Base-by-base conservation (phyloP, 2,888 invertebrate genomes). In the Parapristionchus giblindavisi region DNA sequence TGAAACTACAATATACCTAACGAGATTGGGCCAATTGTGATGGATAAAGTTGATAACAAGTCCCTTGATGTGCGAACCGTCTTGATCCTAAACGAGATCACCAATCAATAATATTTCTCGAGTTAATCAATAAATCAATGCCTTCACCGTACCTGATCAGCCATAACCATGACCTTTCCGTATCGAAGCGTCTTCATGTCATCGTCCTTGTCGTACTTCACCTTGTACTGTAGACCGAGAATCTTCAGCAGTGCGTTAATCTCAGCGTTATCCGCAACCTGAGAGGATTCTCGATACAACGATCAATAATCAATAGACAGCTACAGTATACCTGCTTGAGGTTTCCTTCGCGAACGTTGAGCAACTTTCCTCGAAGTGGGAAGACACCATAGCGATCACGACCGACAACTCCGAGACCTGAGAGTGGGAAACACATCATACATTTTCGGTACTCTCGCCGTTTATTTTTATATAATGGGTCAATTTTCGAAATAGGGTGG, bases 141-240 rank as follows among this genome's bases (percentile, higher is more conserved):
- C 24, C 17, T 21, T 65, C 63, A 43, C n/a, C 73, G 34, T 27
- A 96, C 96, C 91, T 96, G 96, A 97, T 98, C 97, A 72, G 98
- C 97, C 98, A 99, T 99, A 78, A 99, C 98, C 98, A 99, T 99
- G 63, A 98, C 91, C 90, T 94, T 94, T 68, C 96, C 96, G 84
- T 97, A 97, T 72, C 97, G 92, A 70, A 99, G 90, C 0, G 93
- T 92, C 89, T 95, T 95, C 86, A 99, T 89, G 88, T 96, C 96
- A 34, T 95, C 95, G 0, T 91, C 88, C 0, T 91, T 90, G 75
- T 93, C 92, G 87, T 97, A 97, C 88, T 96, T 96, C 89, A 95
- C 94, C 87, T 96, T 96, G 89, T 98, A 98, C 88, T 96, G 94
- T 8, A 99, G 91, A 0, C 99, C 99, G 79, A 98, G 90, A 86